Conservation (phyloP, 1,140 invertebrate genomes). For the Tachypleus tridentatus region DNA sequence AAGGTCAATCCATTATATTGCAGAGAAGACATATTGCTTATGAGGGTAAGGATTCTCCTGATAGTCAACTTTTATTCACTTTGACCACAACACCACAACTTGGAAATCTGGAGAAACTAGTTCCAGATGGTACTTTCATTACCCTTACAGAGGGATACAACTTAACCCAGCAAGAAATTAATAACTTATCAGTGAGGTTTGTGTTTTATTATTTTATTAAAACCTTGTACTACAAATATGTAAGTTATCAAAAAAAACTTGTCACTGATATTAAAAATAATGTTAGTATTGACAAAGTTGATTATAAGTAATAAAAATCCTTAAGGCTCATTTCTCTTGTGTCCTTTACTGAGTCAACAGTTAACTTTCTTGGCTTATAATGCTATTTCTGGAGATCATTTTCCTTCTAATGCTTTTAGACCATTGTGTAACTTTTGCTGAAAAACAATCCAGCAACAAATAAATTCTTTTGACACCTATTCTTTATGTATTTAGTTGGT, state of each 20-base stretch:
- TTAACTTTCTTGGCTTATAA: background rate
- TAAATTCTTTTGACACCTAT: too few species aligned
- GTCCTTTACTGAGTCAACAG: background rate
- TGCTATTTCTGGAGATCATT: background rate
- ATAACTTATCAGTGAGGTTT: slow-evolving; percentile 9
- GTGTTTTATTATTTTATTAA: background rate
- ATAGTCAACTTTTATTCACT: slow-evolving; percentile 8
- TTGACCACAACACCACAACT: slow-evolving; percentile 7
- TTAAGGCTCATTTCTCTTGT: background rate
- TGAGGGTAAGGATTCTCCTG: slow-evolving; percentile 12
- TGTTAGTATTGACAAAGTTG: background rate
- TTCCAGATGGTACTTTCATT: slow-evolving; percentile 3
- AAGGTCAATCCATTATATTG: slow-evolving; percentile 9
- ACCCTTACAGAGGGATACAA: slow-evolving; percentile 2
- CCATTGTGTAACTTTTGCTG: too few species aligned
- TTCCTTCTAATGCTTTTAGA: too few species aligned
- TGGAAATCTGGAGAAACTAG: slow-evolving; percentile 8
- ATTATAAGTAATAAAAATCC: background rate
- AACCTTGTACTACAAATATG: background rate
- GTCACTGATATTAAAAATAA: background rate
- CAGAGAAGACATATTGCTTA: slow-evolving; percentile 14
- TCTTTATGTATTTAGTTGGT: too few species aligned
- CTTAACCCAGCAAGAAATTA: slow-evolving; percentile 17
- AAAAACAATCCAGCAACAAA: too few species aligned
- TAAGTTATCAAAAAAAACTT: too few species aligned